These are phyloP conservation scores for Halcyon chelicuti DNA, from an alignment of 2,797 vertebrate genomes.

Conservation along the genomic window DNA sequence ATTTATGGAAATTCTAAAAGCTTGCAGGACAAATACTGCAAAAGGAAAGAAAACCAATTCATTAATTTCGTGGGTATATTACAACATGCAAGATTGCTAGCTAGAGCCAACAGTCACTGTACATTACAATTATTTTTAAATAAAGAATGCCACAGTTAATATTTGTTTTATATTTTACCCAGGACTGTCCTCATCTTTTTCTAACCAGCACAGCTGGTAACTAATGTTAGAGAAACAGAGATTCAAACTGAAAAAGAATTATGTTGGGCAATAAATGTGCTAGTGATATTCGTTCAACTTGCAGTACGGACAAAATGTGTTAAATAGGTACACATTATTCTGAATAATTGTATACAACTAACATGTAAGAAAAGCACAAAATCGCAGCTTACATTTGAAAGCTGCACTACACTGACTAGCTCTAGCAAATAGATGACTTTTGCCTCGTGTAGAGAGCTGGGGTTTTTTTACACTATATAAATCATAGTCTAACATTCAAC, in stretches of 20 bases:
- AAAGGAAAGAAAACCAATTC: background rate
- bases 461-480: slow-evolving; percentile 3
- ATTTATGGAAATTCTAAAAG: background rate
- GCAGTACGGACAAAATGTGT: slow-evolving; percentile 11
- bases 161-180: slow-evolving; percentile 38
- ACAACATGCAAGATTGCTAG: background rate
- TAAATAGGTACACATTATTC: background rate
- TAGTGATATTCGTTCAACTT: slow-evolving; percentile 3
- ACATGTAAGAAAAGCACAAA: background rate
- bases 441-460: background rate
- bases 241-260: slow-evolving; percentile 32
- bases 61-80: background rate
- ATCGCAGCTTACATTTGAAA: background rate
- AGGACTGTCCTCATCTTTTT: background rate
- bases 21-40: background rate
- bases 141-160: background rate
- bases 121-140: slow-evolving; percentile 2
- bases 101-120: background rate
- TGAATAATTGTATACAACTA: background rate
- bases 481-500: background rate
- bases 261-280: slow-evolving; percentile 13
- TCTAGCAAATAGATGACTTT: background rate
- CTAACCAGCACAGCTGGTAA: slow-evolving; percentile 9
- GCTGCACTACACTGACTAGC: background rate
- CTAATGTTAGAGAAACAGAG: background rate